phyloP scores from a whole-genome alignment of 1,140 invertebrate species.

The Neodiprion lecontei region DNA sequence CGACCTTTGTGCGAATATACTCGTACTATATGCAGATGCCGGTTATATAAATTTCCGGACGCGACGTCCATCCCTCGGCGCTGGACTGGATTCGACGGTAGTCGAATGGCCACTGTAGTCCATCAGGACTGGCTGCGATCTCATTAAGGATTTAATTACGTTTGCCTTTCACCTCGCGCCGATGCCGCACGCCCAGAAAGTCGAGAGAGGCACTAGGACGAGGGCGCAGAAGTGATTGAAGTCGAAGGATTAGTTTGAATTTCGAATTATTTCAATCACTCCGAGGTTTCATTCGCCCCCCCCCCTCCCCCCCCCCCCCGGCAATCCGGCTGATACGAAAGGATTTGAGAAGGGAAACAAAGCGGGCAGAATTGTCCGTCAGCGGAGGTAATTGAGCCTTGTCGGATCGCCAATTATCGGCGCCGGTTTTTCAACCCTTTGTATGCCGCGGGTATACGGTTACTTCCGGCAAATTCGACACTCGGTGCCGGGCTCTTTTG shows the following conservation, averaged over 20 bases:
- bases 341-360: neutral
- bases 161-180: neutral
- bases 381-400: neutral
- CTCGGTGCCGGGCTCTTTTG: too few relatives aligned
- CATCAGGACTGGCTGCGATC: neutral
- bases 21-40: too few relatives aligned
- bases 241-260: neutral
- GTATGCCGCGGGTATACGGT: neutral
- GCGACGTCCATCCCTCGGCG: neutral
- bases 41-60: neutral
- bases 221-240: neutral
- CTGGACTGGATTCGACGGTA: neutral
- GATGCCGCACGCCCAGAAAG: neutral
- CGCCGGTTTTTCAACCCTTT: neutral
- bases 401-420: constrained; percentile 4
- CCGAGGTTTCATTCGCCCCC: neutral
- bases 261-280: neutral
- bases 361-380: neutral
- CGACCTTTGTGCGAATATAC: neutral
- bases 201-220: neutral
- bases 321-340: neutral
- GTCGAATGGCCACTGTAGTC: too few relatives aligned
- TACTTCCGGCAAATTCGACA: neutral
- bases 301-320: neutral
- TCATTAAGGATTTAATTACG: neutral